A percentile compares a stretch with the other conserved stretches of the same genome.
These are phyloP conservation scores for Chelonus insularis DNA, from an alignment of 1,140 invertebrate genomes.

Conservation along the genomic window DNA sequence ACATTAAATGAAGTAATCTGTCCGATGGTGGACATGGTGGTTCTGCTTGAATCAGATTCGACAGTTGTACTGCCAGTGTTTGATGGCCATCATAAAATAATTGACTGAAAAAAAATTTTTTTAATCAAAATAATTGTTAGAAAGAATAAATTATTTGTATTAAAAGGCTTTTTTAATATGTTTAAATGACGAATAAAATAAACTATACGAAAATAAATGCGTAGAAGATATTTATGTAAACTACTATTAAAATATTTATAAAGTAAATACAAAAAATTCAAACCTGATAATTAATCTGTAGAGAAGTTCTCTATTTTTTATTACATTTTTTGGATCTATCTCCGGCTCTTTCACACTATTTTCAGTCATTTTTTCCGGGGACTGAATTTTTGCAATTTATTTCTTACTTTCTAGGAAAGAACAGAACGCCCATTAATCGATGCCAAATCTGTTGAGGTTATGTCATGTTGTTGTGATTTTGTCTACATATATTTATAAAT, in stretches of 20 bases:
- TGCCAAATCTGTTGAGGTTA: constrained; percentile 3
- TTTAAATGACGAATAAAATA: too few species aligned
- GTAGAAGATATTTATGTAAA: too few species aligned
- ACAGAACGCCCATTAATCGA: constrained; percentile 27
- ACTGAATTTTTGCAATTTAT: constrained; percentile 36
- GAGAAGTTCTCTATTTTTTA: constrained; percentile 80
- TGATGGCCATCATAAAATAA: constrained; percentile 93
- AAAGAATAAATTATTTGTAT: neutral
- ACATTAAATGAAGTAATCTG: constrained; percentile 82
- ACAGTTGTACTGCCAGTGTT: constrained; percentile 81
- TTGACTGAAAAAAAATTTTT: constrained; percentile 71
- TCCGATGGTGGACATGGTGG: constrained; percentile 95
- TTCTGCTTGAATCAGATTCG: constrained; percentile 81
- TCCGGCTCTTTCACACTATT: constrained; percentile 63
- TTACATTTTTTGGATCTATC: constrained; percentile 71
- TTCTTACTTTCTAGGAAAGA: neutral
- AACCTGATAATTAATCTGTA: constrained; percentile 89
- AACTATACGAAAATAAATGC: constrained; percentile 7
- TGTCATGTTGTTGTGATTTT: constrained; percentile 10
- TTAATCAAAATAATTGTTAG: constrained; percentile 18
- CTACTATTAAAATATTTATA: too few species aligned
- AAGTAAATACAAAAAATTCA: constrained; percentile 6
- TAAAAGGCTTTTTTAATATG: neutral
- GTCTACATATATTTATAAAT: neutral
- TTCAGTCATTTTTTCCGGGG: constrained; percentile 24